Evolutionary conservation across 2,113 vertebrate genomes (phyloP).

Genomic region (Canis aureus): DNA sequence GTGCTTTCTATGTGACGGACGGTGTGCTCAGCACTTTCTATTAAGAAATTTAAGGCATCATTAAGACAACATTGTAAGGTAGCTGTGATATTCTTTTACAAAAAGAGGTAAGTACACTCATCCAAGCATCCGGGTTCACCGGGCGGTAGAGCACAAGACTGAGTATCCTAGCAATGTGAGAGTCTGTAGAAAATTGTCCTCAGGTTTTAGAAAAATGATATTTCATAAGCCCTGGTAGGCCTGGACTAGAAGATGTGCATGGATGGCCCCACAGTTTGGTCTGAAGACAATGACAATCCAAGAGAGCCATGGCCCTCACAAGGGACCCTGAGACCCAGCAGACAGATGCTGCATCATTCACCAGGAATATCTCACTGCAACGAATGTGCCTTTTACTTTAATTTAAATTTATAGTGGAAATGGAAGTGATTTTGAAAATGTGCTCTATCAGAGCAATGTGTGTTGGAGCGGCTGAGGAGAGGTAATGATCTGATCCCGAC

Average conservation of each 20-base stretch:
- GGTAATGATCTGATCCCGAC: background rate
- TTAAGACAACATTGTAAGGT: background rate
- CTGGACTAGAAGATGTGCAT: background rate
- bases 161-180: background rate
- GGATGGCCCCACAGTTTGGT: background rate
- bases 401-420: constrained; percentile 9
- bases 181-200: background rate
- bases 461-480: background rate
- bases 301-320: background rate
- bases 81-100: background rate
- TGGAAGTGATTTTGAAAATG: background rate
- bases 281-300: background rate
- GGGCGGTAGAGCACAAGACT: background rate
- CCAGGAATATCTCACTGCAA: background rate
- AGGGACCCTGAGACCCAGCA: background rate
- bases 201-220: background rate
- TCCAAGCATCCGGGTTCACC: background rate
- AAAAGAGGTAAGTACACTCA: background rate
- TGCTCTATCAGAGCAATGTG: background rate
- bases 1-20: background rate
- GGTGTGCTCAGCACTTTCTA: background rate
- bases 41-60: background rate
- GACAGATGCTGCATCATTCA: background rate
- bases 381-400: background rate
- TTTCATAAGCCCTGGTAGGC: background rate